Evolutionary conservation across 2,113 vertebrate genomes (phyloP).

Genomic region (Diadophis punctatus): DNA sequence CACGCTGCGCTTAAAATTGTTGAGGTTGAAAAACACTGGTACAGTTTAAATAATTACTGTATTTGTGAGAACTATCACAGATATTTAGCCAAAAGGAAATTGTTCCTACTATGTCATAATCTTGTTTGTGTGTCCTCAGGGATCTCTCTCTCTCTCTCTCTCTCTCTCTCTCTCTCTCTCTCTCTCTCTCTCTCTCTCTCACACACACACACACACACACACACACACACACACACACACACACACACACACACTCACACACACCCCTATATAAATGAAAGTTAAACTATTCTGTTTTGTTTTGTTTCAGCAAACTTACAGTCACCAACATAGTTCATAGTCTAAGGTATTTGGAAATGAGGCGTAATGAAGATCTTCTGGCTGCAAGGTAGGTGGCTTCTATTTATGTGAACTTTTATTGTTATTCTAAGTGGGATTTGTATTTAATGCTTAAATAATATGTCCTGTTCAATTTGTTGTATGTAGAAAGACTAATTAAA

Average conservation of each 20-base stretch:
- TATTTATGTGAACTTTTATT: background rate
- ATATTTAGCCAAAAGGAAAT: background rate
- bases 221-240: too few relatives aligned
- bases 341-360: background rate
- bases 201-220: background rate
- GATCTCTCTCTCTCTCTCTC: too few relatives aligned
- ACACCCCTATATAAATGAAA: background rate
- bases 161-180: too few relatives aligned
- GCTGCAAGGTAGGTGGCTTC: background rate
- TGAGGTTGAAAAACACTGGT: too few relatives aligned
- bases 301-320: background rate
- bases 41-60: too few relatives aligned
- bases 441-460: background rate
- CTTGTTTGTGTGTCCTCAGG: background rate
- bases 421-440: background rate
- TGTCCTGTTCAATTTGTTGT: background rate
- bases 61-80: background rate
- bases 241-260: too few relatives aligned
- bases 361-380: background rate
- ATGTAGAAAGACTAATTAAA: background rate
- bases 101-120: background rate
- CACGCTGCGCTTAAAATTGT: background rate
- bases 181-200: too few relatives aligned
- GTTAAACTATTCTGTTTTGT: background rate
- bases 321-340: too few relatives aligned